phyloP scores from a whole-genome alignment of 2,888 invertebrate genomes.

The Nomada ferruginata region DNA sequence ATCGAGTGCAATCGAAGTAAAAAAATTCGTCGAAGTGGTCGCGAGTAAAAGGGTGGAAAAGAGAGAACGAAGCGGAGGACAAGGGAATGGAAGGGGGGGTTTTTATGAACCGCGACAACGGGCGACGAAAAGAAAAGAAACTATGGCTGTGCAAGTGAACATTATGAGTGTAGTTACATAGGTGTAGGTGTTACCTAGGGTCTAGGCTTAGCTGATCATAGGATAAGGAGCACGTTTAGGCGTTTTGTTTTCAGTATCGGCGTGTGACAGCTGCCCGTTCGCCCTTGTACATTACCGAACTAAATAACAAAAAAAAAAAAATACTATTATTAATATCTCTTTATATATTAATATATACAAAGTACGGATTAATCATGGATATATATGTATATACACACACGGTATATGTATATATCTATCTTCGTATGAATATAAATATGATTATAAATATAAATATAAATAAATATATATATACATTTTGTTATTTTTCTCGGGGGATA shows the following conservation, averaged over 20 bases:
- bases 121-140: slow-evolving; percentile 76
- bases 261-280: slow-evolving; percentile 72
- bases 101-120: slow-evolving; percentile 42
- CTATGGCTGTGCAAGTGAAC: slow-evolving; percentile 84
- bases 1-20: slow-evolving; percentile 7
- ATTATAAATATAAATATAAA: slow-evolving; percentile 66
- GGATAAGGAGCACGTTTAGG: slow-evolving; percentile 77
- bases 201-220: slow-evolving; percentile 81
- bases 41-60: neutral
- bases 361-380: slow-evolving; percentile 76
- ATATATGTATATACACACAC: slow-evolving; percentile 79
- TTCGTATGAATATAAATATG: slow-evolving; percentile 70
- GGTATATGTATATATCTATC: slow-evolving; percentile 76
- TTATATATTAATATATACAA: slow-evolving; percentile 81
- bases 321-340: slow-evolving; percentile 81
- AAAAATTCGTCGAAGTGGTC: neutral
- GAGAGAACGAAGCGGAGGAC: neutral
- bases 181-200: slow-evolving; percentile 82
- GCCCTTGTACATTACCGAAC: slow-evolving; percentile 81
- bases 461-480: slow-evolving; percentile 76
- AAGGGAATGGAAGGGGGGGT: neutral
- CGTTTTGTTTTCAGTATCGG: slow-evolving; percentile 72
- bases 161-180: slow-evolving; percentile 83
- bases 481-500: slow-evolving; percentile 78
- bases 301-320: slow-evolving; percentile 75